These are phyloP conservation scores for Taxidea taxus DNA, from an alignment of 2,113 vertebrate species.

Conservation along the genomic window DNA sequence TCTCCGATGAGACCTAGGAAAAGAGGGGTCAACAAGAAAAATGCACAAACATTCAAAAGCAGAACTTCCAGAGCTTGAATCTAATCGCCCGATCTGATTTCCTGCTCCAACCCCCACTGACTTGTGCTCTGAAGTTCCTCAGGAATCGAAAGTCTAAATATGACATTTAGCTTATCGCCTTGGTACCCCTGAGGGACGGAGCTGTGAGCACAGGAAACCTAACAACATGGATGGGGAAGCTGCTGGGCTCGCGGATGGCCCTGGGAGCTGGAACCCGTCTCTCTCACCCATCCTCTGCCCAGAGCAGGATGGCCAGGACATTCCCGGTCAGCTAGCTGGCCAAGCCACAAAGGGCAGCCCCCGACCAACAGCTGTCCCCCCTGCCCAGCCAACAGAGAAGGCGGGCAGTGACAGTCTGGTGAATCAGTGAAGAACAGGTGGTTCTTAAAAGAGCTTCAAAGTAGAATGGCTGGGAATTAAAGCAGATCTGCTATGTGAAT, in stretches of 20 bases:
- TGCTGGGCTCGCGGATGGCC: neutral
- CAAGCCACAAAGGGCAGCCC: neutral
- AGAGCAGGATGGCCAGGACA: accelerated
- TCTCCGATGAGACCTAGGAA: constrained; percentile 20
- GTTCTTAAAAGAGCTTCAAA: neutral
- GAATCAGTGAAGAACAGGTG: neutral
- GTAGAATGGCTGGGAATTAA: neutral
- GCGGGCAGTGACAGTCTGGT: neutral
- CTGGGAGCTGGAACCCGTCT: accelerated
- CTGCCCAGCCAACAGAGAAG: neutral
- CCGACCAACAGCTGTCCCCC: too few species aligned
- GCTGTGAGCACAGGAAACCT: neutral
- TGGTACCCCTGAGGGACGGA: neutral
- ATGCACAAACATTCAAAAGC: neutral
- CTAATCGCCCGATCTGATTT: constrained; percentile 29
- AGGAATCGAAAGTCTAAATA: constrained; percentile 43
- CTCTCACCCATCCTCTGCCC: neutral
- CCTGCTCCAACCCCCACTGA: neutral
- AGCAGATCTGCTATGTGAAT: neutral
- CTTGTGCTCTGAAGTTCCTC: neutral
- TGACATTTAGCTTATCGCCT: constrained; percentile 26
- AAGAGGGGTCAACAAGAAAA: constrained; percentile 42
- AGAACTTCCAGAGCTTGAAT: neutral
- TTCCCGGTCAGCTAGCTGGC: neutral
- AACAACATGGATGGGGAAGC: neutral